Base-by-base conservation (phyloP, 2,888 invertebrate species). In the Dusona sp. region DNA sequence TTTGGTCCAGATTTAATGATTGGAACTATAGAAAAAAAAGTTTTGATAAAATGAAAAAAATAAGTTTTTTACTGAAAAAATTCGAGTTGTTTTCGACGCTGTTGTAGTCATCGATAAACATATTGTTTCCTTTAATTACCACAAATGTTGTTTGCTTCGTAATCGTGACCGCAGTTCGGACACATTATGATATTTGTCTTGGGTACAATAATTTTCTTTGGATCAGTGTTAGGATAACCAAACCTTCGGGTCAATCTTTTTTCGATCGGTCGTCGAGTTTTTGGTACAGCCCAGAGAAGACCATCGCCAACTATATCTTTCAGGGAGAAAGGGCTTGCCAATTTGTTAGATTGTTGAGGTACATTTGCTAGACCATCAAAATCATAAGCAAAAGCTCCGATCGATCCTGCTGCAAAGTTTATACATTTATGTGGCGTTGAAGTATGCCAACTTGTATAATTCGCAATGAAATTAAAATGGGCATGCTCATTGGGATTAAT, bases 241-340 rank as follows among this genome's bases (percentile, higher is more conserved):
- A 95, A 98, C 94, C 96, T 97, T 70, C 98, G 95, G 67, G 95
- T 97, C 89, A 95, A 94, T 85, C 98, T 95, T 92, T 95, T 97
- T 92, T 99, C 98, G 65, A 98, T 88, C 0, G 97, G 96, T 89
- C 98, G 95, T 89, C 99, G 95, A 87, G 95, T 95, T 92, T 97
- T 97, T 0, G 98, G 99, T 2, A 97, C 98, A 73, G 97, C 98
- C 96, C 97, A 97, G 29, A 98, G 93, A 88, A 98, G 95, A 2
- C 97, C 97, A 94, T 97, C 96, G 0, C 96, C 96, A 72, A 97
- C 94, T 22, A 97, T 93, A 88, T 97, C 96, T 90, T 96, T 96
- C 9, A 97, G 88, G 2, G 96, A 95, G 89, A 95, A 95, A 75
- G 93, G 93, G 84, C 92, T 94, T 25, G 90, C 81, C n/a, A 65